A percentile compares a stretch with the other conserved stretches of the same genome.
phyloP scores from a whole-genome alignment of 2,113 vertebrate genomes.

The Clarias gariepinus region DNA sequence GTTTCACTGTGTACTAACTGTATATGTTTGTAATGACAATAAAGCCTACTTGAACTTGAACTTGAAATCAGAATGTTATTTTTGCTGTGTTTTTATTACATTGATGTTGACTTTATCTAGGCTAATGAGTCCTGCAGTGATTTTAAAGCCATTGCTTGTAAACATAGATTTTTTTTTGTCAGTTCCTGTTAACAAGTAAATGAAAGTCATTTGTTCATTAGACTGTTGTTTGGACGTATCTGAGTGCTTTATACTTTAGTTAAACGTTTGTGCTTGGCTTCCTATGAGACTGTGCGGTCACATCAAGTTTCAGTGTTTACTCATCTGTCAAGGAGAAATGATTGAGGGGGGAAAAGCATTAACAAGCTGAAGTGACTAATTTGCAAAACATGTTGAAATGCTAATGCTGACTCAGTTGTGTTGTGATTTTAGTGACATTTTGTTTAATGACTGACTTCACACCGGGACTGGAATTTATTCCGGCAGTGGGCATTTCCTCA shows the following conservation, averaged over 20 bases:
- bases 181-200: neutral
- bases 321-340: neutral
- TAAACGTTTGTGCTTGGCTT: neutral
- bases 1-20: too few species aligned
- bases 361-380: neutral
- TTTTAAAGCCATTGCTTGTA: neutral
- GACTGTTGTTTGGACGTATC: neutral
- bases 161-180: neutral
- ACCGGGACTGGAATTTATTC: neutral
- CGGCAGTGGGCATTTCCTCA: neutral
- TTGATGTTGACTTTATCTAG: neutral
- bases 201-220: neutral
- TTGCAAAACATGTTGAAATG: neutral
- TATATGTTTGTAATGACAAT: too few species aligned
- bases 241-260: neutral
- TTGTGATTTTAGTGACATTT: neutral
- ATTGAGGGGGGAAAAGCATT: neutral
- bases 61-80: neutral
- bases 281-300: neutral
- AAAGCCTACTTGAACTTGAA: too few species aligned
- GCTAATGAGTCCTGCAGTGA: neutral
- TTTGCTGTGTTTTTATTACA: neutral
- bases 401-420: neutral
- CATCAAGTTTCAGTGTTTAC: neutral
- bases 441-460: neutral